These are phyloP conservation scores for Corvus cornix DNA, from an alignment of 2,113 vertebrate genomes.

Conservation along the genomic window DNA sequence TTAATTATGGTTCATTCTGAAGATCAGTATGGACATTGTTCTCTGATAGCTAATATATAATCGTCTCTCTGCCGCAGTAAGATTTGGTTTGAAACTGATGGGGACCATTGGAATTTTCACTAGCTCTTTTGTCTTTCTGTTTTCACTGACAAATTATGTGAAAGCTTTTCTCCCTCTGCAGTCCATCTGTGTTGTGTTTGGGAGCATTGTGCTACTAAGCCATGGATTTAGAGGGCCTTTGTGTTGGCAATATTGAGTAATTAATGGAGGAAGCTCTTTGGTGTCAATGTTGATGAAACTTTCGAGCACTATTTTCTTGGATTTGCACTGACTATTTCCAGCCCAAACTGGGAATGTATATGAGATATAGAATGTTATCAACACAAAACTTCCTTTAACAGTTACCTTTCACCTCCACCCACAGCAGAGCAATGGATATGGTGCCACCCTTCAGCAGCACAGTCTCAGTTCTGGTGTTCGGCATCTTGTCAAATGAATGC, in stretches of 20 bases:
- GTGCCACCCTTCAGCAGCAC: neutral
- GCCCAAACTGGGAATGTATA: neutral
- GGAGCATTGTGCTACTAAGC: neutral
- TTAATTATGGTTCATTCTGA: neutral
- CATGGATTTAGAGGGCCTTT: neutral
- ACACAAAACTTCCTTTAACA: neutral
- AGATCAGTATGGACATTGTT: neutral
- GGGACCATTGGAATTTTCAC: neutral
- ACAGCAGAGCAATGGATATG: neutral
- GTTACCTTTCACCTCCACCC: neutral
- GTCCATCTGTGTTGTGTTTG: neutral
- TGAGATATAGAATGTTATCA: neutral
- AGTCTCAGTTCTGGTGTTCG: neutral
- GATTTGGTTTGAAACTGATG: neutral
- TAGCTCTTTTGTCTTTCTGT: neutral
- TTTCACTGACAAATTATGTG: neutral
- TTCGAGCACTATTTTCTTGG: neutral
- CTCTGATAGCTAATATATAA: neutral
- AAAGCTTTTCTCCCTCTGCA: neutral
- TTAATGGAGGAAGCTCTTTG: neutral
- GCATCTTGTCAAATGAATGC: neutral
- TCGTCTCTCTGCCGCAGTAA: neutral
- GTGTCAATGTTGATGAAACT: neutral
- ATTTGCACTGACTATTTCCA: neutral
- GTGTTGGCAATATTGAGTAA: neutral